phyloP scores from a whole-genome alignment of 2,113 vertebrate genomes.

The Ictalurus furcatus region DNA sequence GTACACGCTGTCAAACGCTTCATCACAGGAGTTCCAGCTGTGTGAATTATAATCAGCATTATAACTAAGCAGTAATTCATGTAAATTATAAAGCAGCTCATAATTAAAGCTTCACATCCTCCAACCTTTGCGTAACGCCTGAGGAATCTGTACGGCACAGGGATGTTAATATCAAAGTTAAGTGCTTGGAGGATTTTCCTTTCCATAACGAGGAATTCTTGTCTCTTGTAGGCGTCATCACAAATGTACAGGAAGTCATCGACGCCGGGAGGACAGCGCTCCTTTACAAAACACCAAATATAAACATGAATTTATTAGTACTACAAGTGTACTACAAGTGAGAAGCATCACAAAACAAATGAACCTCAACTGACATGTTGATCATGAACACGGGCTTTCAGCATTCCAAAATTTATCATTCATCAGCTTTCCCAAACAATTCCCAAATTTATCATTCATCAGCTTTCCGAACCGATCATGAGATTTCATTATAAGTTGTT shows the following conservation, averaged over 20 bases:
- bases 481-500: neutral
- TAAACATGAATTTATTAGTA: too few relatives aligned
- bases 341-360: neutral
- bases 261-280: slow-evolving; percentile 76
- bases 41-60: neutral
- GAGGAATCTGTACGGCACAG: slow-evolving; percentile 88
- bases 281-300: slow-evolving; percentile 65
- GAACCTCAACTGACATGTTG: neutral
- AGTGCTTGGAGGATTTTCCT: slow-evolving; percentile 79
- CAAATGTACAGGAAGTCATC: slow-evolving; percentile 88
- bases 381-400: neutral
- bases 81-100: neutral
- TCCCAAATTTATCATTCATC: neutral
- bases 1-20: neutral
- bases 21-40: neutral
- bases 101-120: neutral
- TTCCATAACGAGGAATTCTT: slow-evolving; percentile 84
- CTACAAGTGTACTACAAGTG: too few relatives aligned
- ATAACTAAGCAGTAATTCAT: neutral
- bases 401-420: neutral
- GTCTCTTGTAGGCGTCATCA: slow-evolving; percentile 78
- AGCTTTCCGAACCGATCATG: neutral
- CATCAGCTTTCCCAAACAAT: neutral
- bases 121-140: slow-evolving; percentile 86
- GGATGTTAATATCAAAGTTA: slow-evolving; percentile 90